Evolutionary conservation across 2,888 invertebrate genomes (phyloP).

Genomic region (Conus canariensis): DNA sequence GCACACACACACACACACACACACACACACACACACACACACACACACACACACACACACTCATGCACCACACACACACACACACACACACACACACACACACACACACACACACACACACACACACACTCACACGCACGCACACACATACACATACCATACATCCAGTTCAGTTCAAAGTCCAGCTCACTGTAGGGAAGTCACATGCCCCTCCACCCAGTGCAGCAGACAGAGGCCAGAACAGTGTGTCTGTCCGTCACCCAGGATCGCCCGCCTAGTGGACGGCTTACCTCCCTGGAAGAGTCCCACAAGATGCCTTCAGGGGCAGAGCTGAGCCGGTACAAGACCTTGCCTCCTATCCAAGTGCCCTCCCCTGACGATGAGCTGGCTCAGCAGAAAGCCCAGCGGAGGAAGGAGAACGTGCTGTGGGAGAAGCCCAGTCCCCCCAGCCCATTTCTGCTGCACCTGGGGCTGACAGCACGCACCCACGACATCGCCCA

Average conservation of each 20-base stretch:
- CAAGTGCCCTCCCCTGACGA: conserved; percentile 70
- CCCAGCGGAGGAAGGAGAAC: conserved; percentile 58
- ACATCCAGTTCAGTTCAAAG: no score
- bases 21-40: no score
- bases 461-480: conserved; percentile 77
- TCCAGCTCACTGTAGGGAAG: no score
- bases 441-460: conserved; percentile 74
- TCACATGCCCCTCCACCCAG: no score
- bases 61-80: no score
- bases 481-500: conserved; percentile 75
- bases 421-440: conserved; percentile 72
- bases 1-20: no score
- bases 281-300: conserved; percentile 59
- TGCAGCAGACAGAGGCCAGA: no score
- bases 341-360: conserved; percentile 77
- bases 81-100: no score
- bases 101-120: no score
- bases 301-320: conserved; percentile 39
- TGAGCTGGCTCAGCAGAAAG: conserved; percentile 55
- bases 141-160: no score
- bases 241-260: no score
- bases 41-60: not conserved
- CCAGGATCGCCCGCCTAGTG: conserved; percentile 66
- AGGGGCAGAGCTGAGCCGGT: conserved; percentile 69
- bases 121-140: no score